Conservation (phyloP, 2,797 vertebrate genomes). For the Acomys russatus region DNA sequence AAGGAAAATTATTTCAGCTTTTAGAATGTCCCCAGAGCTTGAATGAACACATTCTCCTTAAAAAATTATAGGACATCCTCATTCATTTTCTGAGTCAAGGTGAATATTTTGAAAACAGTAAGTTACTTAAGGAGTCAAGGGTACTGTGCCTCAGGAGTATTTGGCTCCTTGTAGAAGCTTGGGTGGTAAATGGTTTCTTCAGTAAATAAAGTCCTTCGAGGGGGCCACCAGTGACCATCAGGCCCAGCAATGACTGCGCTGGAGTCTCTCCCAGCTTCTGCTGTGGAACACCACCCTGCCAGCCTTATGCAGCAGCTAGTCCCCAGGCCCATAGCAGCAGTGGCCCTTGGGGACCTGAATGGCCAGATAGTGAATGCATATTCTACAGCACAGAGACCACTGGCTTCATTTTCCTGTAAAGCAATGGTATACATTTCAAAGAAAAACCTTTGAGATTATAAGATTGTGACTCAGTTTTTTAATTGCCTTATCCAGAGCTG, state of each 20-base stretch:
- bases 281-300: no score
- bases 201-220: neutral
- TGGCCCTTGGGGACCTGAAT: rapidly evolving
- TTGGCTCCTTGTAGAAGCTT: neutral
- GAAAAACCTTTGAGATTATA: neutral
- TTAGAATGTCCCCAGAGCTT: neutral
- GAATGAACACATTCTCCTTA: neutral
- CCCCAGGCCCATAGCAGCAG: rapidly evolving
- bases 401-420: neutral
- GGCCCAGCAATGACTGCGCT: rapidly evolving
- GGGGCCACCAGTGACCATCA: no score
- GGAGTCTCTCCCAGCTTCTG: rapidly evolving
- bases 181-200: neutral
- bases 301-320: neutral
- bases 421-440: neutral
- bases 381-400: no score
- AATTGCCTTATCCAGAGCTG: neutral
- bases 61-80: neutral
- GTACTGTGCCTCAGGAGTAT: neutral
- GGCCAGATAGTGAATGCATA: rapidly evolving
- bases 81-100: neutral
- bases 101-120: neutral
- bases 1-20: neutral
- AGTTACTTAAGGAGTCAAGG: neutral
- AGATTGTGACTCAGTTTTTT: neutral